Percentiles rank a stretch among this genome's conserved stretches.
These are phyloP conservation scores for Premnoplex brunnescens DNA, from an alignment of 2,797 vertebrate species.

Conservation along the genomic window DNA sequence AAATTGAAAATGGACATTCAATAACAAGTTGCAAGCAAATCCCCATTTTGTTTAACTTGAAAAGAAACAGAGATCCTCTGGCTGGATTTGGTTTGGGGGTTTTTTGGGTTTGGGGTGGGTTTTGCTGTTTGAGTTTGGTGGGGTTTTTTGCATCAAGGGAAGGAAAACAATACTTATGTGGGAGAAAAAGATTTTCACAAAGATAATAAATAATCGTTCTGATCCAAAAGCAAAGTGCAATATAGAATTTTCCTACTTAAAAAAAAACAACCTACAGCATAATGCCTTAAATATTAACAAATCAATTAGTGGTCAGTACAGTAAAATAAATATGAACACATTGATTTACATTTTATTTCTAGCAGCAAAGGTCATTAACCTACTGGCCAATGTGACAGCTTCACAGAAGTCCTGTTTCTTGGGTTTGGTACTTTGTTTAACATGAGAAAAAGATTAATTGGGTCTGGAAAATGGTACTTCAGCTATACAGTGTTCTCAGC, in stretches of 20 bases:
- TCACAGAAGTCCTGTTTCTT: conserved; percentile 44
- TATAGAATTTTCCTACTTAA: conserved; percentile 42
- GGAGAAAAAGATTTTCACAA: conserved; percentile 49
- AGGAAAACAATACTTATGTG: conserved; percentile 3
- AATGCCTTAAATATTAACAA: conserved; percentile 68
- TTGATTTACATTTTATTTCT: conserved; percentile 55
- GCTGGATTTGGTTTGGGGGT: background rate
- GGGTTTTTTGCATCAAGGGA: conserved; percentile 1
- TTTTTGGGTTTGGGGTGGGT: background rate
- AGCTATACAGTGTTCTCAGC: background rate
- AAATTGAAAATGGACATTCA: background rate
- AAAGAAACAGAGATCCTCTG: background rate
- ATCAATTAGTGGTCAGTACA: conserved; percentile 64
- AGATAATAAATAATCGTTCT: conserved; percentile 62
- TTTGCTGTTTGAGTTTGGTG: background rate
- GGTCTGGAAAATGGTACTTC: background rate
- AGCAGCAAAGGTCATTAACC: conserved; percentile 76
- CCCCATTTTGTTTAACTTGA: background rate
- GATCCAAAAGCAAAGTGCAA: conserved; percentile 49
- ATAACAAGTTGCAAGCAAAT: conserved; percentile 4
- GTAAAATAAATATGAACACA: conserved; percentile 73
- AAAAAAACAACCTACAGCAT: conserved; percentile 37
- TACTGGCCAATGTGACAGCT: conserved; percentile 65
- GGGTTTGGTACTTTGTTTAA: background rate
- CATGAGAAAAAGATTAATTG: background rate